A percentile compares a stretch with the other conserved stretches of the same genome.
phyloP scores from a whole-genome alignment of 1,140 invertebrate species.

The Holcopasites calliopsidis region DNA sequence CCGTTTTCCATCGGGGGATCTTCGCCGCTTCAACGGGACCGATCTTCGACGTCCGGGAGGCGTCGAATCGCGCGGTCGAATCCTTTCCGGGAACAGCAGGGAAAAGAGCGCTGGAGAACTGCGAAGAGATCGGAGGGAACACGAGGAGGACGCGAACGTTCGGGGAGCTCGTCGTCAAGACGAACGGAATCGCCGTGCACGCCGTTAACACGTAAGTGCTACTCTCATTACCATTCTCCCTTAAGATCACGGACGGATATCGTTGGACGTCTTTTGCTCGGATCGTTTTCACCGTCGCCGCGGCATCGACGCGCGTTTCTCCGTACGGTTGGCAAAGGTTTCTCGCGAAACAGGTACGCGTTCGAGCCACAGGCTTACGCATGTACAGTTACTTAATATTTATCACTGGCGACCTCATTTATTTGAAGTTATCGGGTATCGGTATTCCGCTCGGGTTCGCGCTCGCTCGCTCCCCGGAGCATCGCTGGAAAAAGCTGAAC shows the following conservation, averaged over 20 bases:
- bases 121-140: conserved; percentile 10
- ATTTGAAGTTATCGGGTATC: conserved; percentile 27
- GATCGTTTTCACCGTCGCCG: background rate
- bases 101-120: background rate
- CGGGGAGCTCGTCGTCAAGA: background rate
- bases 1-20: background rate
- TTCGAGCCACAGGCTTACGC: background rate
- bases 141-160: background rate
- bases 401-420: conserved; percentile 39
- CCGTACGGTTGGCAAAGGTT: background rate
- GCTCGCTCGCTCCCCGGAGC: background rate
- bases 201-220: conserved; percentile 18
- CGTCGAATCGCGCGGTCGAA: background rate
- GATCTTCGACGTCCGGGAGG: background rate
- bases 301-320: background rate
- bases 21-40: background rate
- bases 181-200: background rate
- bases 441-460: background rate
- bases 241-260: background rate
- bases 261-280: background rate
- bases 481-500: conserved; percentile 24
- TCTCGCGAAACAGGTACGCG: background rate
- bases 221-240: background rate
- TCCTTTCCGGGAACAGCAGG: no score
- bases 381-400: conserved; percentile 41